These are phyloP conservation scores for Artibeus jamaicensis DNA, from an alignment of 2,797 vertebrate genomes.

Conservation along the genomic window DNA sequence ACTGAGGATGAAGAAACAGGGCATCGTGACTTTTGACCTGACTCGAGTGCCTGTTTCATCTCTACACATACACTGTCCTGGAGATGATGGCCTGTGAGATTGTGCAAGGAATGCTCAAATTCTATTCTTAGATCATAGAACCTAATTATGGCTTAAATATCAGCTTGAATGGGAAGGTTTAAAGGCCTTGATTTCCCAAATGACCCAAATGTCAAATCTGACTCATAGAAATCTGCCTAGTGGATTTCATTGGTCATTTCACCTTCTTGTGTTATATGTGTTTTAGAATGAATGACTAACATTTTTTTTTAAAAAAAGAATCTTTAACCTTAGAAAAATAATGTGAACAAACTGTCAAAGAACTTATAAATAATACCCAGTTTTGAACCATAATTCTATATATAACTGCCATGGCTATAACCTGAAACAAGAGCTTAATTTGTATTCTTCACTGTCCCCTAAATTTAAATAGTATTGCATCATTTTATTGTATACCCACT, in stretches of 20 bases:
- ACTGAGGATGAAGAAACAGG: background rate
- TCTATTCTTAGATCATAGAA: background rate
- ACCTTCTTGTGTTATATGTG: background rate
- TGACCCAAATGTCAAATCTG: background rate
- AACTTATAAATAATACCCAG: conserved; percentile 2
- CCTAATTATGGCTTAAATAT: background rate
- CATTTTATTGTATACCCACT: background rate
- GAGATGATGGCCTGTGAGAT: background rate
- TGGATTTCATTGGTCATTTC: background rate
- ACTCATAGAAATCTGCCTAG: background rate
- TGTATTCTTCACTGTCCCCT: background rate
- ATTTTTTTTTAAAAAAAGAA: background rate
- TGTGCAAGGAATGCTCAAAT: background rate
- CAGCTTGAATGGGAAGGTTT: background rate
- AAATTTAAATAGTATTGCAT: conserved; percentile 5
- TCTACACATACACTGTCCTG: background rate
- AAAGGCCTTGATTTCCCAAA: background rate
- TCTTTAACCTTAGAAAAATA: background rate
- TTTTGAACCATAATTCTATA: background rate
- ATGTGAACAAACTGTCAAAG: background rate
- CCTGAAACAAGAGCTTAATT: background rate
- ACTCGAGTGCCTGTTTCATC: background rate
- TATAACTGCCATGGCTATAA: background rate
- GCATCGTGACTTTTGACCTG: background rate
- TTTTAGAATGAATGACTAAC: background rate